Evolutionary conservation across 2,888 invertebrate species (phyloP).

Genomic region (Lasioglossum zephyrum): DNA sequence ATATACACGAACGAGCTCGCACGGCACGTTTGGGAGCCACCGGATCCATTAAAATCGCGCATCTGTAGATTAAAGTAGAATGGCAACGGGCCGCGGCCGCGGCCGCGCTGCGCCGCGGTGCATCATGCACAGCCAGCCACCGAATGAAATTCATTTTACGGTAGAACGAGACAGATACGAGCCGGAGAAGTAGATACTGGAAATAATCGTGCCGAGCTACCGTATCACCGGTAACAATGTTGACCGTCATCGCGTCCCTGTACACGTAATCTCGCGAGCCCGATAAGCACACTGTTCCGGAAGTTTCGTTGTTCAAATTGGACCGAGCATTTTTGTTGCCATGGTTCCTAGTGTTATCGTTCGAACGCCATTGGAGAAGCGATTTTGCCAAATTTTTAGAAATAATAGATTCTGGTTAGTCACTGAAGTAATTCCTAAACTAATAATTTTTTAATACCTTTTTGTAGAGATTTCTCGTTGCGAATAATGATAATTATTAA

Average conservation of each 20-base stretch:
- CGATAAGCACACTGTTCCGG: neutral
- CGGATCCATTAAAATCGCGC: constrained; percentile 34
- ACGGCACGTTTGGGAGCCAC: constrained; percentile 55
- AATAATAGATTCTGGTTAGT: too few relatives aligned
- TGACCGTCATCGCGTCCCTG: neutral
- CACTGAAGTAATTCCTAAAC: too few relatives aligned
- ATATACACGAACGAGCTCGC: constrained; percentile 35
- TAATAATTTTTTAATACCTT: too few relatives aligned
- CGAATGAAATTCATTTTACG: constrained; percentile 33
- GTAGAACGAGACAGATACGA: neutral
- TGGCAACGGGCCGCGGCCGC: neutral
- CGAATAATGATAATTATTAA: too few relatives aligned
- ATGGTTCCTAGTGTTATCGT: neutral
- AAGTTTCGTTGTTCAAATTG: neutral
- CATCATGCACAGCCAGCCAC: neutral
- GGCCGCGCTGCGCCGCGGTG: neutral
- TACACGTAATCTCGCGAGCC: constrained; percentile 13
- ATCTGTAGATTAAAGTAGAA: constrained; percentile 52
- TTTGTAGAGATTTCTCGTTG: too few relatives aligned
- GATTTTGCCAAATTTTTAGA: neutral
- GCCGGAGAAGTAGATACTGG: constrained; percentile 2
- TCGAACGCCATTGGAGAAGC: neutral
- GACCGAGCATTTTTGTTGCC: neutral
- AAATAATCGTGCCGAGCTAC: neutral
- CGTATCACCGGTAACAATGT: neutral